Evolutionary conservation across 2,113 vertebrate species (phyloP).

Genomic region (Poeciliopsis retropinna): DNA sequence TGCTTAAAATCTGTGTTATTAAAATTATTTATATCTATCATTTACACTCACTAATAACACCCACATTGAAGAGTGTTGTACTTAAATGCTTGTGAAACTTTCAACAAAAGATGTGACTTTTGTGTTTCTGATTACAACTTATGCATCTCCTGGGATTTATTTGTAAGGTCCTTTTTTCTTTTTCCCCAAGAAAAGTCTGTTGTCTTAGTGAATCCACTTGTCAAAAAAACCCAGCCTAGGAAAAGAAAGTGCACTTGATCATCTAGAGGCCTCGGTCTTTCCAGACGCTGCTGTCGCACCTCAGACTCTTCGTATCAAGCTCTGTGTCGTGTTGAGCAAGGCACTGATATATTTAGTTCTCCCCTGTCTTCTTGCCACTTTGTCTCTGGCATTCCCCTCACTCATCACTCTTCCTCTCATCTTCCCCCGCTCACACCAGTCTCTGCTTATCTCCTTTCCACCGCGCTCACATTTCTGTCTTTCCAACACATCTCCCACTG

Average conservation of each 20-base stretch:
- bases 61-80: neutral
- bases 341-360: constrained; percentile 54
- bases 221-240: constrained; percentile 1
- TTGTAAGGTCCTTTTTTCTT: constrained; percentile 6
- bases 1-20: neutral
- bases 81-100: neutral
- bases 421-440: constrained; percentile 50
- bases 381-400: constrained; percentile 67
- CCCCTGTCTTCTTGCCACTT: constrained; percentile 37
- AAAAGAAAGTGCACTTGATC: constrained; percentile 5
- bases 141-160: neutral
- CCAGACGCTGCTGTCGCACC: constrained; percentile 8
- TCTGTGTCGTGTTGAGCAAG: constrained; percentile 32
- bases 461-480: constrained; percentile 60
- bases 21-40: no score
- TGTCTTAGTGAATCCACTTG: constrained; percentile 11
- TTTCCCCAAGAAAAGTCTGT: constrained; percentile 2
- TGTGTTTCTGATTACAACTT: neutral
- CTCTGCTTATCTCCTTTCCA: constrained; percentile 67
- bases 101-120: neutral
- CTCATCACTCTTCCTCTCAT: constrained; percentile 62
- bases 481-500: constrained; percentile 54
- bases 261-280: constrained; percentile 9
- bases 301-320: constrained; percentile 17
- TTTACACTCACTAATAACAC: neutral